These are phyloP conservation scores for Aelia acuminata DNA, from an alignment of 2,888 invertebrate genomes.

Conservation along the genomic window DNA sequence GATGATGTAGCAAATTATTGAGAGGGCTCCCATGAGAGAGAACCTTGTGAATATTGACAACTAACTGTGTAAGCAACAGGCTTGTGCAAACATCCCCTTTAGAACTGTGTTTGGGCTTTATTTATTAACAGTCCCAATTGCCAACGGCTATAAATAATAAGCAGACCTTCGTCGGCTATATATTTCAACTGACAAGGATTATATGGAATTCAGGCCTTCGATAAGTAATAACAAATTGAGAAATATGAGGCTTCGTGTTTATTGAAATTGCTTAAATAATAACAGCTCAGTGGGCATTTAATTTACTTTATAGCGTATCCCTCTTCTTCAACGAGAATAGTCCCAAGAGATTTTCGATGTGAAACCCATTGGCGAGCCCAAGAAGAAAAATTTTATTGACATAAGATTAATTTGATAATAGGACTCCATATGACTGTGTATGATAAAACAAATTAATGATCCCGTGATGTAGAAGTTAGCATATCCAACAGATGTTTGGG, in stretches of 20 bases:
- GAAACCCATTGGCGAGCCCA: too few species aligned
- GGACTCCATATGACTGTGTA: too few species aligned
- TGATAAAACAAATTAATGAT: too few species aligned
- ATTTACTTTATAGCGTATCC: neutral
- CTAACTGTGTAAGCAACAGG: slow-evolving; percentile 18
- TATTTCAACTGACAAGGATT: neutral
- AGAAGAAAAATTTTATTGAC: too few species aligned
- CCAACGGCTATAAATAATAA: neutral
- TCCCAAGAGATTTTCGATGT: too few species aligned
- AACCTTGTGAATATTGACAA: slow-evolving; percentile 24
- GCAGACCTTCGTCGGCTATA: neutral
- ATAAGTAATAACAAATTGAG: neutral
- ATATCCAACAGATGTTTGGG: too few species aligned
- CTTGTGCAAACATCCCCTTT: neutral
- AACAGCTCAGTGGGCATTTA: neutral
- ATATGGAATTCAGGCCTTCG: neutral
- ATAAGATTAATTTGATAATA: too few species aligned
- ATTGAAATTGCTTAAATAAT: neutral
- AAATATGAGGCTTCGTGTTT: neutral
- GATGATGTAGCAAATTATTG: neutral
- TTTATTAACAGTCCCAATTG: neutral
- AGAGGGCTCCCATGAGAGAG: neutral
- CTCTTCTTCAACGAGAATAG: too few species aligned
- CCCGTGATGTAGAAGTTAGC: too few species aligned
- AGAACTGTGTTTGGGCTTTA: neutral